A percentile compares a stretch with the other conserved stretches of the same genome.
These are phyloP conservation scores for Chesias legatella DNA, from an alignment of 2,888 invertebrate genomes.

Conservation along the genomic window DNA sequence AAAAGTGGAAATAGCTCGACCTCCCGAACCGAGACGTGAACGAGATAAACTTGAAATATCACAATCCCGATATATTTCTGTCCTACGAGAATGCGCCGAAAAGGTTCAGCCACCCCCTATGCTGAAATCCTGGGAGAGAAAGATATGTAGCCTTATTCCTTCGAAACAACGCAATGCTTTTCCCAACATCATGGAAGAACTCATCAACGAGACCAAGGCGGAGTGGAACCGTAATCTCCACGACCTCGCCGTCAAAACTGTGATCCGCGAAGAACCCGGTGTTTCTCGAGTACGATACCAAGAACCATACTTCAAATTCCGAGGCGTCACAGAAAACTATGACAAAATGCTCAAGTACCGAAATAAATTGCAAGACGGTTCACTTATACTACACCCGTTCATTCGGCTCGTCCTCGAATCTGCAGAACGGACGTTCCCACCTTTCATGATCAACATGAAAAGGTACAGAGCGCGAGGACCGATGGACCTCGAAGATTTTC, in stretches of 20 bases:
- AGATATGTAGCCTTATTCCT: constrained; percentile 81
- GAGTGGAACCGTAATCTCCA: constrained; percentile 83
- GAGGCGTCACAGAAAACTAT: constrained; percentile 83
- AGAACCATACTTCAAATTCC: constrained; percentile 80
- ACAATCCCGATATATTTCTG: constrained; percentile 74
- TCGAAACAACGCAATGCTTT: constrained; percentile 77
- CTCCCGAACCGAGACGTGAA: constrained; percentile 53
- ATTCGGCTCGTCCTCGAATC: constrained; percentile 81
- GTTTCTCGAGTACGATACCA: constrained; percentile 66
- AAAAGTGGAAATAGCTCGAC: constrained; percentile 59
- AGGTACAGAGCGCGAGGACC: constrained; percentile 68
- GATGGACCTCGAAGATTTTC: constrained; percentile 56
- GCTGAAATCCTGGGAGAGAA: constrained; percentile 81
- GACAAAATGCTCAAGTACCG: constrained; percentile 78
- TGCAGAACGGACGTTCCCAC: constrained; percentile 74
- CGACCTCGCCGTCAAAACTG: constrained; percentile 82
- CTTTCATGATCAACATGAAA: constrained; percentile 74
- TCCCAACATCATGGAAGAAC: constrained; percentile 70
- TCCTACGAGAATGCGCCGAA: constrained; percentile 79
- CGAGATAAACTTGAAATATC: constrained; percentile 69
- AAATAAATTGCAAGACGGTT: constrained; percentile 75
- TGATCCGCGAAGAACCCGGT: constrained; percentile 81
- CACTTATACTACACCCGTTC: constrained; percentile 83
- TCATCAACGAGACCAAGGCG: constrained; percentile 77
- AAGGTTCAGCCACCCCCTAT: constrained; percentile 81